Conservation (phyloP, 1,140 invertebrate species). For the silkworm (Bombyx mori) region DNA sequence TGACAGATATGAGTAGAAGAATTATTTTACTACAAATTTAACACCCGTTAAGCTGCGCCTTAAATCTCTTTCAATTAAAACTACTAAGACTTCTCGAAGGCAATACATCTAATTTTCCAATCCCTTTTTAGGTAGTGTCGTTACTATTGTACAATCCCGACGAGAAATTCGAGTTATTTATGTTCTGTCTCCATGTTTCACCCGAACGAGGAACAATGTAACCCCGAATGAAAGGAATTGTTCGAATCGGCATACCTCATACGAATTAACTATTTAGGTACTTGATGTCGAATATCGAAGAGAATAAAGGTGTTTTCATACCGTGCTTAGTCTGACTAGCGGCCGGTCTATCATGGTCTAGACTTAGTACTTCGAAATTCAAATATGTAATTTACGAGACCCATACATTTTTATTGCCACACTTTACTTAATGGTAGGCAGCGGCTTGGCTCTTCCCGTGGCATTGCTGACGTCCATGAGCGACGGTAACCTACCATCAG, state of each 20-base stretch:
- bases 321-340: too few species aligned
- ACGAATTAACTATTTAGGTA: slow-evolving; percentile 1
- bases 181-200: slow-evolving; percentile 5
- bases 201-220: slow-evolving; percentile 6
- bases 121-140: not conserved
- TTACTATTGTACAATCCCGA: not conserved
- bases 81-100: not conserved
- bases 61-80: not conserved
- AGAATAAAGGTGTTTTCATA: not conserved
- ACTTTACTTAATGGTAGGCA: too few species aligned
- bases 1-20: too few species aligned
- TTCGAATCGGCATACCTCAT: slow-evolving; percentile 7
- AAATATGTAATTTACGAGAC: too few species aligned
- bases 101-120: slow-evolving; percentile 1
- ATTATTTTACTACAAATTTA: not conserved
- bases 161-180: slow-evolving; percentile 9
- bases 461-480: too few species aligned
- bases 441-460: too few species aligned
- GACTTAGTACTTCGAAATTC: too few species aligned
- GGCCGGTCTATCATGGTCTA: too few species aligned
- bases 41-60: not conserved
- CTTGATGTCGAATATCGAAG: not conserved
- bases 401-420: too few species aligned
- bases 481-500: too few species aligned
- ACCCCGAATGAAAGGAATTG: slow-evolving; percentile 6